phyloP scores from a whole-genome alignment of 2,113 vertebrate species.

The Gasterosteus nipponicus region DNA sequence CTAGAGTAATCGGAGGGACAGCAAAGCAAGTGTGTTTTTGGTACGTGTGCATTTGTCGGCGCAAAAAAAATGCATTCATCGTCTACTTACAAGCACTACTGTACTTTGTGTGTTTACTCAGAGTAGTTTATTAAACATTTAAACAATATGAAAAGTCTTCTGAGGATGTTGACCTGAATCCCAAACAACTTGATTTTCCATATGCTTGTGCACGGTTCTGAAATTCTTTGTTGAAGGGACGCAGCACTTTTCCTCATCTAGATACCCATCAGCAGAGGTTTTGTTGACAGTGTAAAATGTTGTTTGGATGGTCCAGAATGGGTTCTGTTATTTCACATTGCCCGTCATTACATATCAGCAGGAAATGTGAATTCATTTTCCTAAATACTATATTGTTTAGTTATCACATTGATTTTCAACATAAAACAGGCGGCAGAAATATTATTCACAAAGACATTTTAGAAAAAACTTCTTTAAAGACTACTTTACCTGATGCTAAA shows the following conservation, averaged over 20 bases:
- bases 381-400: constrained; percentile 50
- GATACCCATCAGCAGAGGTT: constrained; percentile 47
- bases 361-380: constrained; percentile 42
- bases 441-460: constrained; percentile 3
- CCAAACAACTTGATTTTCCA: constrained; percentile 30
- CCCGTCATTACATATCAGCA: neutral
- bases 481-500: neutral
- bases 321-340: constrained; percentile 11
- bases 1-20: constrained; percentile 37
- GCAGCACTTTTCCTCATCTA: constrained; percentile 24
- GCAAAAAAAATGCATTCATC: constrained; percentile 35
- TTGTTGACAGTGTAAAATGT: constrained; percentile 48
- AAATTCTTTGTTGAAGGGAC: neutral
- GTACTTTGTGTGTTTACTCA: constrained; percentile 26
- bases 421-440: constrained; percentile 28
- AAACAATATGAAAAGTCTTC: constrained; percentile 32
- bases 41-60: constrained; percentile 30
- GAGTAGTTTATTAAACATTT: constrained; percentile 47
- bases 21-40: constrained; percentile 46
- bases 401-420: constrained; percentile 42
- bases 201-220: constrained; percentile 7
- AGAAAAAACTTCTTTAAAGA: neutral
- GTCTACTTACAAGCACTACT: constrained; percentile 7
- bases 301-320: constrained; percentile 45
- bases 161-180: neutral